Conservation (phyloP, 35 echinoderm and acorn worm species). For the Ophioderma brevispina region DNA sequence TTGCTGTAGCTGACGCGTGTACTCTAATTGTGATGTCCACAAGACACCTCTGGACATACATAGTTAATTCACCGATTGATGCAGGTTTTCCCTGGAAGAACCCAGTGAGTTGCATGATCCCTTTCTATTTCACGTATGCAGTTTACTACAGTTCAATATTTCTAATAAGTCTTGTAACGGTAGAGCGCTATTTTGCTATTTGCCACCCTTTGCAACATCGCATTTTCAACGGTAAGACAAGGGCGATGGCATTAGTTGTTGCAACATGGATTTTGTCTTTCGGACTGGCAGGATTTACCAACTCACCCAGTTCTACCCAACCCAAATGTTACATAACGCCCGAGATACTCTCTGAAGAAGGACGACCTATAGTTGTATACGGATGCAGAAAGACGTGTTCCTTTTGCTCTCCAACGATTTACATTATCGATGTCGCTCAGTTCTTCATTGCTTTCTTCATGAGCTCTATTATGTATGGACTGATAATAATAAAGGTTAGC, state of each 20-base stretch:
- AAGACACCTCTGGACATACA: not conserved
- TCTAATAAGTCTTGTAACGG: not conserved
- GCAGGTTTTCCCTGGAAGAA: not conserved
- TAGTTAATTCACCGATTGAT: not conserved
- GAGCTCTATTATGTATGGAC: not conserved
- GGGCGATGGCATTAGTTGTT: not conserved
- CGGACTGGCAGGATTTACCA: not conserved
- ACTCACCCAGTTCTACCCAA: not conserved
- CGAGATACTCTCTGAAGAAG: not conserved
- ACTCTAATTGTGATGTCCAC: not conserved
- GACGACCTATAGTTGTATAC: not conserved
- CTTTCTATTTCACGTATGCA: not conserved
- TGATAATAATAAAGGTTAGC: not conserved
- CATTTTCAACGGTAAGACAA: not conserved
- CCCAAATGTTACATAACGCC: not conserved
- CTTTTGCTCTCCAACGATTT: not conserved
- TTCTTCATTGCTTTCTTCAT: not conserved
- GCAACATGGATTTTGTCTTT: not conserved
- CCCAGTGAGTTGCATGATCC: not conserved
- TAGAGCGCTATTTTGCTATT: not conserved
- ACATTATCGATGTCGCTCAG: not conserved
- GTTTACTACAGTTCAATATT: not conserved
- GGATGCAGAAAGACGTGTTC: not conserved
- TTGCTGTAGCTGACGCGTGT: not conserved
- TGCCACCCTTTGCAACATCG: not conserved